phyloP scores from a whole-genome alignment of 2,888 invertebrate species.

The Micoletzkya japonica region DNA sequence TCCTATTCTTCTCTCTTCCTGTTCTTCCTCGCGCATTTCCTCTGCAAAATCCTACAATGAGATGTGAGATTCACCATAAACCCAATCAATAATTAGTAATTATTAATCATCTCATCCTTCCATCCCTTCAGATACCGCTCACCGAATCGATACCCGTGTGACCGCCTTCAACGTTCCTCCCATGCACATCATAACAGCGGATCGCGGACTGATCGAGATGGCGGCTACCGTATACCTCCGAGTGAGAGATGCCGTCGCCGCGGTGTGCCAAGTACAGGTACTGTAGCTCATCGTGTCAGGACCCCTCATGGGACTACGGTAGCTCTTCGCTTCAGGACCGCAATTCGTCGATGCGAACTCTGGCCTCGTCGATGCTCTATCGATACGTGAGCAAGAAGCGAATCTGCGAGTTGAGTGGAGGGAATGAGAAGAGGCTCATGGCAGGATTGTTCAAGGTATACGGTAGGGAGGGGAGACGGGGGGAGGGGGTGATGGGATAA shows the following conservation, averaged over 20 bases:
- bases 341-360: conserved; percentile 64
- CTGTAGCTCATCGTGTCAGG: not conserved
- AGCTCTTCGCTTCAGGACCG: conserved; percentile 51
- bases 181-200: conserved; percentile 66
- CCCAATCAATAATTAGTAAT: no score
- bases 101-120: not conserved
- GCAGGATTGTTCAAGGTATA: conserved; percentile 44
- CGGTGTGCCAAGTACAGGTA: conserved; percentile 64
- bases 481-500: not conserved
- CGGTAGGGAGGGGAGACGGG: not conserved
- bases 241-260: conserved; percentile 65
- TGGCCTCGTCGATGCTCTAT: conserved; percentile 65
- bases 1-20: no score
- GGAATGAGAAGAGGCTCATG: conserved; percentile 42
- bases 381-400: conserved; percentile 63
- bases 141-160: conserved; percentile 65
- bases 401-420: conserved; percentile 56
- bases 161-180: conserved; percentile 68
- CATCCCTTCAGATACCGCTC: conserved; percentile 41
- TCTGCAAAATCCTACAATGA: no score
- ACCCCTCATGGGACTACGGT: no score
- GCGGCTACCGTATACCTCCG: conserved; percentile 66
- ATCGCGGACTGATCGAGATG: conserved; percentile 66
- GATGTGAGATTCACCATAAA: no score
- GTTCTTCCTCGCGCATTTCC: no score